Base-by-base conservation (phyloP, 1,140 invertebrate genomes). In the Brachionus rotundiformis region DNA sequence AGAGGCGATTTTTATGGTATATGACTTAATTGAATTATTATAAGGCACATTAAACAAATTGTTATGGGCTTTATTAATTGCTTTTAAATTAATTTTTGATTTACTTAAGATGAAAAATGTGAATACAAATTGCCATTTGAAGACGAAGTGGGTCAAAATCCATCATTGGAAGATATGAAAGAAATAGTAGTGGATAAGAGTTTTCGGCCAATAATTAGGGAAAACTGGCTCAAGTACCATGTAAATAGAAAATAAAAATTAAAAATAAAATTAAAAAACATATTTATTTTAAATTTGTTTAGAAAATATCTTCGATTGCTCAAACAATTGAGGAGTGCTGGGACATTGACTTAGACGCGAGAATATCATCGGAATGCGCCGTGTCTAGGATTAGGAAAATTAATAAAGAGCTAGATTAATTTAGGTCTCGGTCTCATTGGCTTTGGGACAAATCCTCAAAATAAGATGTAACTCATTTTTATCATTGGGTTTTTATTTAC, bases 41-140 rank as follows among this genome's bases (percentile, higher is more conserved):
- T n/a, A n/a, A 27, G 23, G 29, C n/a, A 29, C 13, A 63, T n/a
- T 63, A 27, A 63, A 63, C n/a, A n/a, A n/a, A n/a, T n/a, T n/a
- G n/a, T 68, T 33, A 68, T 41, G 36, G 25, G 23, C 11, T 73
- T 73, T 44, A 31, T 13, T 44, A 41, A n/a, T 73, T 19, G 16
- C 16, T 68, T 33, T 68, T 16, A n/a, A 33, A 68, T 68, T 68
- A 19, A 68, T 19, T 6, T 44, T n/a, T 25, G 11, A 11, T 19
- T 73, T 13, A 25, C 29, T 73, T 16, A 44, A 73, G 76, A 33
- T 10, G 76, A 79, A 39, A 79, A 59, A 79, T n/a, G 25, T 36
- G 76, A 79, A 5, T 79, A 63, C 33, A 79, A 79, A 63, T 31
- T 81, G 33, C 79, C 79, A 47, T 81, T 65, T 65, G 79, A 63